These are phyloP conservation scores for Panthera tigris DNA, from an alignment of 2,113 vertebrate genomes.

Conservation along the genomic window DNA sequence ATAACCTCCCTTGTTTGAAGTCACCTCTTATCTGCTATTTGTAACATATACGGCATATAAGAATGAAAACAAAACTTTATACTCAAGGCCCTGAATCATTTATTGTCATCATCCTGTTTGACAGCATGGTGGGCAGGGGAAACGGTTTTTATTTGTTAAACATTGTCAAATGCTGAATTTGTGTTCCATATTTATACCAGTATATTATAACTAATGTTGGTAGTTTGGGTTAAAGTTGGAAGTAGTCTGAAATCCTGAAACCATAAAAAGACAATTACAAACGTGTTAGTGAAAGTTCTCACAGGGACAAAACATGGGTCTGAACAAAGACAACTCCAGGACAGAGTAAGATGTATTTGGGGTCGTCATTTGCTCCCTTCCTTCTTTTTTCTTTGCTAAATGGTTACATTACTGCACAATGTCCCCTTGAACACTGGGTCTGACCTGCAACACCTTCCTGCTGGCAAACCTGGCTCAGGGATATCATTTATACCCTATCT, in stretches of 20 bases:
- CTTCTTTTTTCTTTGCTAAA: neutral
- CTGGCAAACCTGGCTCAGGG: neutral
- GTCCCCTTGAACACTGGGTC: neutral
- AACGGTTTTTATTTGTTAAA: neutral
- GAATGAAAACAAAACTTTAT: neutral
- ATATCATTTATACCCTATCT: neutral
- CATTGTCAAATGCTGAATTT: neutral
- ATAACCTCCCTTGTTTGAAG: neutral
- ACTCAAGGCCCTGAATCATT: neutral
- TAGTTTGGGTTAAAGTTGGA: neutral
- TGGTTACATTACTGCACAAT: neutral
- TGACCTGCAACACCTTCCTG: neutral
- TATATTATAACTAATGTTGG: neutral
- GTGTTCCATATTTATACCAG: neutral
- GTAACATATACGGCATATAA: neutral
- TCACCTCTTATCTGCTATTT: neutral
- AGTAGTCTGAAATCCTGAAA: neutral
- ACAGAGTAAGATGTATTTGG: neutral
- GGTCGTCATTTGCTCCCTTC: neutral
- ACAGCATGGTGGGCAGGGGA: neutral
- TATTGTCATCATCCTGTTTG: neutral
- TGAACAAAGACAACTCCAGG: neutral
- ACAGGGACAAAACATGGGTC: neutral
- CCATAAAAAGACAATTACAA: neutral
- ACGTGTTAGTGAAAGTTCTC: neutral